These are phyloP conservation scores for Caenorhabditis sp. DNA, from an alignment of 2,888 invertebrate genomes.

Conservation along the genomic window DNA sequence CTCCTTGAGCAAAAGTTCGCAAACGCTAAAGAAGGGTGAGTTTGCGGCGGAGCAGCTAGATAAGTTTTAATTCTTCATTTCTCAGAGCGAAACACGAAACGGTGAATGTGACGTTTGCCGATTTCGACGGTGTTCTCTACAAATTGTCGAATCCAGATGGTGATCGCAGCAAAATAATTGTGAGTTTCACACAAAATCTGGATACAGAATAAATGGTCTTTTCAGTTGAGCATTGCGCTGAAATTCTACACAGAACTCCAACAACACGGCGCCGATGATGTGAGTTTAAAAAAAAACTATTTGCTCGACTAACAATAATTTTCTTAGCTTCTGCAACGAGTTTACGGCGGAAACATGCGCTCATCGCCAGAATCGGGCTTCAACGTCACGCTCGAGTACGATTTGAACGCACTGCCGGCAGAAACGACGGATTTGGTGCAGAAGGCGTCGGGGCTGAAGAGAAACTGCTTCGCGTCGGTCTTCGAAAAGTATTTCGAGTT, in stretches of 20 bases:
- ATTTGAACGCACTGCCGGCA: conserved; percentile 93
- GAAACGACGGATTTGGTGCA: conserved; percentile 83
- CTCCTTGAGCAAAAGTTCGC: conserved; percentile 94
- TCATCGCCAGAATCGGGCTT: conserved; percentile 91
- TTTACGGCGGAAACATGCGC: conserved; percentile 88
- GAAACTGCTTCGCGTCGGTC: conserved; percentile 98
- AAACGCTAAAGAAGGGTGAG: conserved; percentile 94
- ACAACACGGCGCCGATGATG: conserved; percentile 96
- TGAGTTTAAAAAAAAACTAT: conserved; percentile 68
- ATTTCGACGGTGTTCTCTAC: conserved; percentile 98
- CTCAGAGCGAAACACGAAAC: conserved; percentile 93
- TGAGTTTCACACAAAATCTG: too few relatives aligned
- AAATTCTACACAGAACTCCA: conserved; percentile 96
- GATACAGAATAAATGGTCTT: not conserved
- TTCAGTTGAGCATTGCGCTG: conserved; percentile 92
- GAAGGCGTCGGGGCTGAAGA: conserved; percentile 92
- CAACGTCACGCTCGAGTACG: conserved; percentile 93
- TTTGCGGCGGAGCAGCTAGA: not conserved
- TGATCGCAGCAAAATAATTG: conserved; percentile 96
- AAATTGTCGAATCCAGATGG: conserved; percentile 97
- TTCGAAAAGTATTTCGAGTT: conserved; percentile 99
- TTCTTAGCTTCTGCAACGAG: conserved; percentile 87
- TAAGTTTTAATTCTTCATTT: conserved; percentile 73
- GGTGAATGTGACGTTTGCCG: conserved; percentile 89
- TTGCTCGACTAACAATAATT: not conserved